These are phyloP conservation scores for Caenorhabditis macrosperma DNA, from an alignment of 2,888 invertebrate species.

Conservation along the genomic window DNA sequence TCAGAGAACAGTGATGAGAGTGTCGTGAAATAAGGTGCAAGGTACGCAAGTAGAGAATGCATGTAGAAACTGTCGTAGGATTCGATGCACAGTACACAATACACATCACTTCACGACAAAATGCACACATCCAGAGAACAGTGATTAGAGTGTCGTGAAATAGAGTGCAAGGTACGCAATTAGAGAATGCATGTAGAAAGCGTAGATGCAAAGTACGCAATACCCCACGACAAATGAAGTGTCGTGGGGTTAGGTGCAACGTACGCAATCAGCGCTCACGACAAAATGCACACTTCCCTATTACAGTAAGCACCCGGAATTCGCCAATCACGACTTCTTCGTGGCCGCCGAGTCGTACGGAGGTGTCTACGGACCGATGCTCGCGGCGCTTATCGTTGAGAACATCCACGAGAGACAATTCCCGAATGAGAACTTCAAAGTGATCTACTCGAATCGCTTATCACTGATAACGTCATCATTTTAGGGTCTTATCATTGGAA, in stretches of 20 bases:
- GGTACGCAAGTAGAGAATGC: too few species aligned
- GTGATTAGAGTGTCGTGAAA: too few species aligned
- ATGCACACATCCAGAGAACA: too few species aligned
- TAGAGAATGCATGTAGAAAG: too few species aligned
- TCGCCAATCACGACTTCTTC: conserved; percentile 81
- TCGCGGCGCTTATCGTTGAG: conserved; percentile 77
- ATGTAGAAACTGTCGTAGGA: too few species aligned
- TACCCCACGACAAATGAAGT: not conserved
- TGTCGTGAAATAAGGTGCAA: too few species aligned
- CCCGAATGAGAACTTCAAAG: conserved; percentile 68
- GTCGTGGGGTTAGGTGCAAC: not conserved
- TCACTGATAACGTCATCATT: not conserved
- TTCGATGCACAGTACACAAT: too few species aligned
- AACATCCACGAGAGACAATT: conserved; percentile 63
- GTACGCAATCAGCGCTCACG: too few species aligned
- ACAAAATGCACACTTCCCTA: too few species aligned
- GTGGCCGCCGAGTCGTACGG: conserved; percentile 82
- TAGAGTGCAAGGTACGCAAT: not conserved
- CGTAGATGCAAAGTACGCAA: too few species aligned
- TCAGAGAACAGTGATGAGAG: too few species aligned
- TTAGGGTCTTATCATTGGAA: conserved; percentile 54
- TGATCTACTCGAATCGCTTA: not conserved
- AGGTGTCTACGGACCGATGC: conserved; percentile 82
- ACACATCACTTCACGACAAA: too few species aligned
- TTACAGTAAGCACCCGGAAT: conserved; percentile 80